Percentiles rank a stretch among this genome's conserved stretches.
phyloP scores from a whole-genome alignment of 2,797 vertebrate species.

The Phoxinus dragarum region DNA sequence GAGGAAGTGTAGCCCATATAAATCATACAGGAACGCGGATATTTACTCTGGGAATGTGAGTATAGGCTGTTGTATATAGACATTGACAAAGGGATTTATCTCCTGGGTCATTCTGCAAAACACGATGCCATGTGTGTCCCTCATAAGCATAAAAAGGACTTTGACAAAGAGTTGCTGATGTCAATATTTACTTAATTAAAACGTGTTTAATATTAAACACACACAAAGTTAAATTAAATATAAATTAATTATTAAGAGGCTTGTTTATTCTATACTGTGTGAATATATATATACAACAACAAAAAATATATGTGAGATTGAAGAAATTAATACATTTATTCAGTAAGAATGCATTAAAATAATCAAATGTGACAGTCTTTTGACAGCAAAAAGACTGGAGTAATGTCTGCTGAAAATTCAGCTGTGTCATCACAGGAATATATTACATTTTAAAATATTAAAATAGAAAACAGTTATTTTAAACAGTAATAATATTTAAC shows the following conservation, averaged over 20 bases:
- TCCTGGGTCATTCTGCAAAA: not conserved
- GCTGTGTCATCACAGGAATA: not conserved
- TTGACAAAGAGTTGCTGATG: not conserved
- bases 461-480: not conserved
- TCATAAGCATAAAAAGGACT: not conserved
- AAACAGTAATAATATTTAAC: not conserved
- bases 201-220: not conserved
- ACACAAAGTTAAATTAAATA: not conserved
- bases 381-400: not conserved
- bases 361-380: not conserved
- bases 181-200: not conserved
- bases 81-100: not conserved
- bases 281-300: too few species aligned
- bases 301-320: too few species aligned
- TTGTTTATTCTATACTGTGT: not conserved
- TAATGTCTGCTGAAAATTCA: not conserved
- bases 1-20: not conserved
- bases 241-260: not conserved
- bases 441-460: not conserved
- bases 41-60: conserved; percentile 10
- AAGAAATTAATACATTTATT: not conserved
- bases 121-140: not conserved
- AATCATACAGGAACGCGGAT: not conserved
- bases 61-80: not conserved
- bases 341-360: not conserved